Base-by-base conservation (phyloP, 2,888 invertebrate genomes). In the Nephrotoma appendiculata region DNA sequence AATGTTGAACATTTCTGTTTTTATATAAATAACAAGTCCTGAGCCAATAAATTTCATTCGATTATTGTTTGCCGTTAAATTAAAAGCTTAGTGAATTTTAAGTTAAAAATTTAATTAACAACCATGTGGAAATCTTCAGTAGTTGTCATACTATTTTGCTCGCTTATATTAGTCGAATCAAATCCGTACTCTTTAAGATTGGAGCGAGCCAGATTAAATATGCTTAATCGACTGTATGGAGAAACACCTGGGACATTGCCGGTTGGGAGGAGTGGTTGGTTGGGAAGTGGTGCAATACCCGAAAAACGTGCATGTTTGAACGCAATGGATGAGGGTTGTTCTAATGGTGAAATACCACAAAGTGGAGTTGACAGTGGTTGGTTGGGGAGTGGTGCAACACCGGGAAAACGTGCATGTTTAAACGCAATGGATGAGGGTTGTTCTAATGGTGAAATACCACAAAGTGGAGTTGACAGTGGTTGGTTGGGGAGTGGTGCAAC, bases 381-480 rank as follows among this genome's bases (percentile, higher is more conserved):
- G 87, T 88, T 93, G 9, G 91, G 90, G 83, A 92, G 92, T 0
- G 91, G 91, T 5, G 92, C 92, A 88, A 93, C 91, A 87, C 93
- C 93, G 0, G 92, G 92, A 44, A 93, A 93, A 88, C 43, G 85
- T 12, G 43, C 44, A 12, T 91, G 91, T 87, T 89, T 90, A 11
- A 91, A 91, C 88, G 88, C 93, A 90, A 93, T 93, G 91, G 93
- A 93, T 88, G 93, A 93, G 19, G 93, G 93, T 0, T 93, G 93
- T 88, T 90, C 91, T 86, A 93, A 93, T 88, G 93, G 92, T 11
- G 92, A 92, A 87, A 89, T 93, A 0, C 89, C 90, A 5, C 93
- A 93, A 12, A 90, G 93, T 86, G 93, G 92, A 91, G 89, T 89
- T 1, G 92, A 92, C 86, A 91, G 92, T 85, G 89, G 91, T 86